phyloP scores from a whole-genome alignment of 2,888 invertebrate genomes.

The Tinea pellionella region DNA sequence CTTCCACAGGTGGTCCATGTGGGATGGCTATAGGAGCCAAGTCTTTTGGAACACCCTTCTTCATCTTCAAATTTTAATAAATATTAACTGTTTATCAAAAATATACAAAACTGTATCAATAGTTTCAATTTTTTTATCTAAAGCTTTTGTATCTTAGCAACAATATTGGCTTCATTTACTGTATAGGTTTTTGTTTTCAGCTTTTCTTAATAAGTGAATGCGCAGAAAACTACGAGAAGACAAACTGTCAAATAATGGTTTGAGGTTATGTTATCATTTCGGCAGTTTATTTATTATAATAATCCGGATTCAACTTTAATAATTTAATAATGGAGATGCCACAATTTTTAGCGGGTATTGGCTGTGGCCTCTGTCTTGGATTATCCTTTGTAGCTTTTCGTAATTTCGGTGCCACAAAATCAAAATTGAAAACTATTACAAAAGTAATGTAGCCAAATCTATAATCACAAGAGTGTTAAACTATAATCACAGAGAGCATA shows the following conservation, averaged over 20 bases:
- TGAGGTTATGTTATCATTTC: not conserved
- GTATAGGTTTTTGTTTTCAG: not conserved
- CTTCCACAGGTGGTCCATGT: constrained; percentile 60
- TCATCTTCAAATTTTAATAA: constrained; percentile 18
- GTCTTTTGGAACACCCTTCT: constrained; percentile 33
- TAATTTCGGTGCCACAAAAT: constrained; percentile 20
- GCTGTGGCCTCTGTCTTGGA: constrained; percentile 59
- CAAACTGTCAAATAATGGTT: not conserved
- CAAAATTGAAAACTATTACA: constrained; percentile 22
- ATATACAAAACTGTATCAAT: not conserved
- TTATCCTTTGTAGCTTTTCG: constrained; percentile 45
- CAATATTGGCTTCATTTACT: not conserved
- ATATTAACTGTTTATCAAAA: not conserved
- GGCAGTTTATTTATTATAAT: too few relatives aligned
- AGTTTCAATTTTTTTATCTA: not conserved
- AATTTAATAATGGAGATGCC: constrained; percentile 39
- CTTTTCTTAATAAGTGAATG: not conserved
- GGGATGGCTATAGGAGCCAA: constrained; percentile 61
- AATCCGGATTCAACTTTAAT: too few relatives aligned
- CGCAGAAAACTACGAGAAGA: not conserved
- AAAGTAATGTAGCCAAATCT: constrained; percentile 28
- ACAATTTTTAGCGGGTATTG: constrained; percentile 46
- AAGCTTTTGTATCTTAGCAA: constrained; percentile 22
- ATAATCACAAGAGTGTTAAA: too few relatives aligned
- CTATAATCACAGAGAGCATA: too few relatives aligned